phyloP scores from a whole-genome alignment of 2,113 vertebrate species.

The Acrocephalus kingi region DNA sequence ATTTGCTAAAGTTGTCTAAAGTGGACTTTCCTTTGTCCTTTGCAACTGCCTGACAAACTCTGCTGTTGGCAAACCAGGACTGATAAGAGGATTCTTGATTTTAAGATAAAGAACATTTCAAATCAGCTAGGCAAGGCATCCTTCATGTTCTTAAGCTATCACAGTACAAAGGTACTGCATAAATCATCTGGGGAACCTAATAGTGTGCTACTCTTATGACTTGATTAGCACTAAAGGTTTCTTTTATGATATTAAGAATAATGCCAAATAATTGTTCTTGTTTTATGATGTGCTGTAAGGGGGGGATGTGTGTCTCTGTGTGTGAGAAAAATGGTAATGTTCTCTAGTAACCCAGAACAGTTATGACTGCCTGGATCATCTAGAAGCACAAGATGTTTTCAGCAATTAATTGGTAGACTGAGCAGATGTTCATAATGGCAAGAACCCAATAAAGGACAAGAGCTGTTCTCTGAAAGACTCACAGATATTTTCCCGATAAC shows the following conservation, averaged over 20 bases:
- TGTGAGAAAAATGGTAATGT: background rate
- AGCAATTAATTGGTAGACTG: conserved; percentile 40
- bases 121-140: background rate
- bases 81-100: background rate
- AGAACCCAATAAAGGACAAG: background rate
- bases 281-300: background rate
- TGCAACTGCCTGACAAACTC: background rate
- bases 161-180: background rate
- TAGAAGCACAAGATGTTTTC: conserved; percentile 34
- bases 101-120: background rate
- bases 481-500: background rate
- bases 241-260: background rate
- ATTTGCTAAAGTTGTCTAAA: background rate
- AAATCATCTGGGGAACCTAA: background rate
- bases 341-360: conserved; percentile 16
- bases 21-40: background rate
- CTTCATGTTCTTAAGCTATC: background rate
- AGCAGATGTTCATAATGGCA: conserved; percentile 5
- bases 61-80: background rate
- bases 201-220: background rate
- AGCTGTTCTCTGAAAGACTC: background rate
- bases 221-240: background rate
- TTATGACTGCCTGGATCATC: conserved; percentile 4
- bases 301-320: background rate
- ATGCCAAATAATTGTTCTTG: background rate